phyloP scores from a whole-genome alignment of 2,113 vertebrate genomes.

The Hystrix brachyura region DNA sequence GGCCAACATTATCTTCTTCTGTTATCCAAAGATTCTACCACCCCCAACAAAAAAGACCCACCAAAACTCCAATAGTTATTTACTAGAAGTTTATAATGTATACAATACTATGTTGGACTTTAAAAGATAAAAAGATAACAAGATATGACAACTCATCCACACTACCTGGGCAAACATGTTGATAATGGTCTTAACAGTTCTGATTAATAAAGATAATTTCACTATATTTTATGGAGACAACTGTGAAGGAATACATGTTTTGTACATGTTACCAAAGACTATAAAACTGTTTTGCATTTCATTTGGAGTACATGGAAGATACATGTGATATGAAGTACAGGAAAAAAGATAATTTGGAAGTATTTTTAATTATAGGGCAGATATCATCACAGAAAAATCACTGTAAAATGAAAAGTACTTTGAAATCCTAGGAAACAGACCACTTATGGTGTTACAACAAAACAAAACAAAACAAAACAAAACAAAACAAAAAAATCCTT shows the following conservation, averaged over 20 bases:
- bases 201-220: slow-evolving; percentile 47
- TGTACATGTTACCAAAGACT: slow-evolving; percentile 61
- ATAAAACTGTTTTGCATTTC: slow-evolving; percentile 62
- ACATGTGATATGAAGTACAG: slow-evolving; percentile 45
- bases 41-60: neutral
- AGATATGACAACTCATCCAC: slow-evolving; percentile 36
- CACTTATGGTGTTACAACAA: slow-evolving; percentile 12
- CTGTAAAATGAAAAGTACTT: slow-evolving; percentile 61
- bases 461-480: neutral
- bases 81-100: slow-evolving; percentile 48
- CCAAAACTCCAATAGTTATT: slow-evolving; percentile 12
- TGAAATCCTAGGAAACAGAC: neutral
- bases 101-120: slow-evolving; percentile 19
- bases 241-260: slow-evolving; percentile 17
- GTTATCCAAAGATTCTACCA: neutral
- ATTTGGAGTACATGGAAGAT: slow-evolving; percentile 52
- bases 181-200: slow-evolving; percentile 41
- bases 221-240: slow-evolving; percentile 29
- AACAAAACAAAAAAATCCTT: slow-evolving; percentile 30
- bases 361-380: slow-evolving; percentile 61
- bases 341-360: slow-evolving; percentile 20
- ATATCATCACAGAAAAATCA: slow-evolving; percentile 58
- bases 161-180: neutral
- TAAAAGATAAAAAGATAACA: slow-evolving; percentile 57
- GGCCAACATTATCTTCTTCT: slow-evolving; percentile 56